Evolutionary conservation across 2,888 invertebrate species (phyloP).

Genomic region (Podabrus alpinus): DNA sequence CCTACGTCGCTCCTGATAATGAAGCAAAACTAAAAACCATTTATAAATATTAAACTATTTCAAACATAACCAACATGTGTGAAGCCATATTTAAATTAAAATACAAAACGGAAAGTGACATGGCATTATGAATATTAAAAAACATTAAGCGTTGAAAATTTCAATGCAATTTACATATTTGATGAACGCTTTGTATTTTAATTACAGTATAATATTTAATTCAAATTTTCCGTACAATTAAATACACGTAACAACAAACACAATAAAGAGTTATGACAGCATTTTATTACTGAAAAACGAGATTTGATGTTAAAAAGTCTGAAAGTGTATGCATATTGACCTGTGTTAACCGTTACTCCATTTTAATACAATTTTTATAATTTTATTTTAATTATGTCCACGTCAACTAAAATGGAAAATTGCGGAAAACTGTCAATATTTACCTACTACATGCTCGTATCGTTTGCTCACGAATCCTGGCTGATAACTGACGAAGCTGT

Average conservation of each 20-base stretch:
- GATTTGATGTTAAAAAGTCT: constrained; percentile 45
- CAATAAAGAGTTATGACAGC: constrained; percentile 52
- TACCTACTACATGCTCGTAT: not conserved
- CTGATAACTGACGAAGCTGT: not conserved
- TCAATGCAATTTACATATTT: constrained; percentile 56
- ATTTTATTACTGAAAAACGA: constrained; percentile 48
- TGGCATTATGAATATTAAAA: constrained; percentile 55
- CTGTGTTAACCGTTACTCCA: not conserved
- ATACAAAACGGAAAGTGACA: constrained; percentile 44
- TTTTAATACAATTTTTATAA: not conserved
- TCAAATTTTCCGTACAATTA: constrained; percentile 57
- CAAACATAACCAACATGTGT: constrained; percentile 32
- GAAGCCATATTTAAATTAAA: constrained; percentile 45
- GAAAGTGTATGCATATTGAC: constrained; percentile 36
- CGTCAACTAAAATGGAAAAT: not conserved
- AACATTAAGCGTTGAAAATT: constrained; percentile 55
- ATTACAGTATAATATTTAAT: constrained; percentile 57
- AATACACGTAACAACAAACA: constrained; percentile 51
- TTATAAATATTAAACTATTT: constrained; percentile 29
- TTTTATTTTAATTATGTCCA: not conserved
- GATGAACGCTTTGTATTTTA: constrained; percentile 58
- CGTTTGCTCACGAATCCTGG: not conserved
- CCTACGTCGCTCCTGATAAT: constrained; percentile 1
- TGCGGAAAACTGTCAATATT: not conserved
- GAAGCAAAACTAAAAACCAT: constrained; percentile 13